A percentile compares a stretch with the other conserved stretches of the same genome.
These are phyloP conservation scores for Diplazon laetatorius DNA, from an alignment of 2,888 invertebrate species.

Conservation along the genomic window DNA sequence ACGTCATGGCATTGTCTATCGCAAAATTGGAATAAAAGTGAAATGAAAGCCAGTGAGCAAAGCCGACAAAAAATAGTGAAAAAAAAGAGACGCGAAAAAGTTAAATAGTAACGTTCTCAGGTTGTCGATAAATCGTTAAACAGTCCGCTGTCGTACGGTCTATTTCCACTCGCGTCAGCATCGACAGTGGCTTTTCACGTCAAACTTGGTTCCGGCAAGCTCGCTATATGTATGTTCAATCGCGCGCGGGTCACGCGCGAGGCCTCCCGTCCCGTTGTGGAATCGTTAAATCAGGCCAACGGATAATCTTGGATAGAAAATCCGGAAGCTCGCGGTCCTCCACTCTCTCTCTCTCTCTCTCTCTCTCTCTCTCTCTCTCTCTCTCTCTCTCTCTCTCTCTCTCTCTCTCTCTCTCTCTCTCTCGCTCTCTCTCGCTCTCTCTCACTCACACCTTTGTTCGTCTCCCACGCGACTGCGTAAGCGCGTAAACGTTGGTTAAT, in stretches of 20 bases:
- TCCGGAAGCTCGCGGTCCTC: conserved; percentile 9
- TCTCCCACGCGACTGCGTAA: conserved; percentile 19
- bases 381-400: too few species aligned
- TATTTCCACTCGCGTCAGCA: conserved; percentile 49
- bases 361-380: too few species aligned
- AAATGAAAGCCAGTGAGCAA: too few species aligned
- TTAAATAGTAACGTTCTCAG: background rate
- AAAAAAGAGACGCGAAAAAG: too few species aligned
- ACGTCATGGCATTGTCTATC: too few species aligned
- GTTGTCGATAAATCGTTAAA: conserved; percentile 13
- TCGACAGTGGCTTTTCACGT: conserved; percentile 37
- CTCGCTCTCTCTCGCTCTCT: too few species aligned
- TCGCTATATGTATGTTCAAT: conserved; percentile 5
- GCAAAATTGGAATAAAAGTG: too few species aligned
- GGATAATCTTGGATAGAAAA: conserved; percentile 53
- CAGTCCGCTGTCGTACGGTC: conserved; percentile 23
- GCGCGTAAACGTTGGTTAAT: too few species aligned
- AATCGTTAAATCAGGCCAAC: conserved; percentile 51
- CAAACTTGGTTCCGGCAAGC: background rate
- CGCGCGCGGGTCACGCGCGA: background rate
- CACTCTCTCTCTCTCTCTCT: too few species aligned
- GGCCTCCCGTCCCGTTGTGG: conserved; percentile 1
- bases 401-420: too few species aligned
- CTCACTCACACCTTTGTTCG: background rate
- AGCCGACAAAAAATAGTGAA: background rate